Evolutionary conservation across 92 coral and sea anemone genomes (phyloP).

Genomic region (Actinostola sp.): DNA sequence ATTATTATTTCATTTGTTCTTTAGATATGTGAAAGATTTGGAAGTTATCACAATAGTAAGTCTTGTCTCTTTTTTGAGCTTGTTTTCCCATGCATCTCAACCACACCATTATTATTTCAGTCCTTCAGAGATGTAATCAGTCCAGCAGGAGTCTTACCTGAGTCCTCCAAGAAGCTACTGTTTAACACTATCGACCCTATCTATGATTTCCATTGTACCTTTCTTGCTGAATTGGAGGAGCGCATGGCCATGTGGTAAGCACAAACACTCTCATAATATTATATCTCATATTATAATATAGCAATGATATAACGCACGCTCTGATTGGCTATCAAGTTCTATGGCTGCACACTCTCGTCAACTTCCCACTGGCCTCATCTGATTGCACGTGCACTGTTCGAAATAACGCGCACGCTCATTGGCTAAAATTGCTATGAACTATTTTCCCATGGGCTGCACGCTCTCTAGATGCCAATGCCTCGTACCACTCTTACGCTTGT

Average conservation of each 20-base stretch:
- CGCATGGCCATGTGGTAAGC: slow-evolving; percentile 86
- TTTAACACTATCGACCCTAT: slow-evolving; percentile 93
- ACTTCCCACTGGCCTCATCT: too few species aligned
- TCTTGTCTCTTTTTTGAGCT: background rate
- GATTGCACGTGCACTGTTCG: too few species aligned
- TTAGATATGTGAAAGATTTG: slow-evolving; percentile 89
- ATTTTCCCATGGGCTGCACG: too few species aligned
- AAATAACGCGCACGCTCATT: too few species aligned
- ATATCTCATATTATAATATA: background rate
- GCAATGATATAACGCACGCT: too few species aligned
- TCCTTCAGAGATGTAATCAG: slow-evolving; percentile 90
- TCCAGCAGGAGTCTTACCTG: slow-evolving; percentile 80
- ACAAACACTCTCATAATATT: background rate
- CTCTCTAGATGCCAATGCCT: too few species aligned
- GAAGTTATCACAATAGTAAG: slow-evolving; percentile 98
- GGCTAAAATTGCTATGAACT: too few species aligned
- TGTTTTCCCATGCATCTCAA: too few species aligned
- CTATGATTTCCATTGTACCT: slow-evolving; percentile 95
- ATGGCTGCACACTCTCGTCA: too few species aligned
- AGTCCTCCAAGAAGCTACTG: slow-evolving; percentile 76
- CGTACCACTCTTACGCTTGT: too few species aligned
- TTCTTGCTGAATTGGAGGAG: slow-evolving; percentile 85
- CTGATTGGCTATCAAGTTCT: too few species aligned
- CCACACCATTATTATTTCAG: slow-evolving; percentile 42
- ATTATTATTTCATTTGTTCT: too few species aligned